Conservation (phyloP, 30 jellyfish, hydroid and myxozoan genomes). For the Phacellophora camtschatica region DNA sequence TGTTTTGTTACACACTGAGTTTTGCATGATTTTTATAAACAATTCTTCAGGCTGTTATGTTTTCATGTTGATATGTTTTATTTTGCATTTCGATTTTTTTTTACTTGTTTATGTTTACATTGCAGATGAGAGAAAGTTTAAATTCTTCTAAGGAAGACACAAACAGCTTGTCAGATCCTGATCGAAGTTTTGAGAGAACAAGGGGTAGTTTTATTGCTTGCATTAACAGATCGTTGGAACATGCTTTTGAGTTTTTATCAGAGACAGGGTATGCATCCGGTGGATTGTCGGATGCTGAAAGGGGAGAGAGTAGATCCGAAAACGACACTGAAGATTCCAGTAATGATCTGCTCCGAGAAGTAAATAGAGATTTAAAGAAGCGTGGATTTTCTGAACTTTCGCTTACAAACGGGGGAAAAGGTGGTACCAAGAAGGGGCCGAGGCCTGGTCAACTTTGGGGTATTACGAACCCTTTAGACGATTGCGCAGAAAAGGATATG, state of each 20-base stretch:
- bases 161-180: slow-evolving; percentile 48
- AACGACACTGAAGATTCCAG: background rate
- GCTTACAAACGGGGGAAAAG: background rate
- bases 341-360: background rate
- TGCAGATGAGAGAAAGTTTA: slow-evolving; percentile 53
- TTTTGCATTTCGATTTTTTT: background rate
- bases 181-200: slow-evolving; percentile 65
- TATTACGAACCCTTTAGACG: background rate
- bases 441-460: slow-evolving; percentile 35
- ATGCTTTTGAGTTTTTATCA: slow-evolving; percentile 56
- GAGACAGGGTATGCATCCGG: slow-evolving; percentile 69
- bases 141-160: slow-evolving; percentile 8
- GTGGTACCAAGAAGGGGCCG: background rate
- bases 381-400: slow-evolving; percentile 6
- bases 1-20: no score
- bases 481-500: background rate
- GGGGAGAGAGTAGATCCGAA: slow-evolving; percentile 40
- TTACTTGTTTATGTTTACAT: background rate
- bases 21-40: no score
- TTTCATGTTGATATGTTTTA: no score
- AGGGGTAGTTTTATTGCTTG: slow-evolving; percentile 58
- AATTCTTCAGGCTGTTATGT: background rate
- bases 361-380: slow-evolving; percentile 1
- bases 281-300: slow-evolving; percentile 51
- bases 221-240: slow-evolving; percentile 55